Evolutionary conservation across 2,888 invertebrate species (phyloP), one percentile per base, ranked within the genome.

Genomic region (Xanthorhoe spadicearia): DNA sequence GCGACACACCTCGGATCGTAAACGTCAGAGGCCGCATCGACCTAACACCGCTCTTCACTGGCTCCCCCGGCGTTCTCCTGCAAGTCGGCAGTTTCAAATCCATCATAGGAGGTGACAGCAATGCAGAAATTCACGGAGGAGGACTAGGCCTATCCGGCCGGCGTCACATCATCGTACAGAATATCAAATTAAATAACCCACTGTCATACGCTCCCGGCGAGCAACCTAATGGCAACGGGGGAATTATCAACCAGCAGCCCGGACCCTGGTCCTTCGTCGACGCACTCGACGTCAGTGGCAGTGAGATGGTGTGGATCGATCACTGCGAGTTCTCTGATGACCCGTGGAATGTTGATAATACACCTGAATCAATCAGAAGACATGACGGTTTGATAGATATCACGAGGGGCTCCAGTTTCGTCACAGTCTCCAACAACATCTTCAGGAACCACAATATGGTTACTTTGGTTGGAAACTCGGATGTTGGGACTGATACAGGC

Each of bases 321-420:
- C 69, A 71, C 46, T 61, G 61, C 50, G 69, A 71, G 60, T 71
- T 71, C 18, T 62, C 71, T 2, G 69, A 71, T 38, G 71, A 71
- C 49, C 71, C 71, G 5, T 71, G 71, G 71, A 61, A 63, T n/a
- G 50, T 63, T 1, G 10, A 15, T 35, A 56, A 10, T 19, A 57
- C 50, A n/a, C 64, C 66, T 7, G 61, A 43, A 3, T 57, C 56
- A 51, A 52, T 46, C 19, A 64, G 68, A 32, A 65, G 69, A 17
- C 72, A 72, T 54, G 66, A 72, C 58, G 69, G 72, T n/a, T 57
- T 62, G n/a, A 62, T 72, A 19, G 68, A 68, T 49, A 70, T 72
- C 43, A 38, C 18, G 9, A 50, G 64, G 4, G 69, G 57, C 13
- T 52, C 72, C 6, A 68, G 57, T 60, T 68, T 46, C 32, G 60